phyloP scores from a whole-genome alignment of 2,797 vertebrate species.

The Setipinna tenuifilis region DNA sequence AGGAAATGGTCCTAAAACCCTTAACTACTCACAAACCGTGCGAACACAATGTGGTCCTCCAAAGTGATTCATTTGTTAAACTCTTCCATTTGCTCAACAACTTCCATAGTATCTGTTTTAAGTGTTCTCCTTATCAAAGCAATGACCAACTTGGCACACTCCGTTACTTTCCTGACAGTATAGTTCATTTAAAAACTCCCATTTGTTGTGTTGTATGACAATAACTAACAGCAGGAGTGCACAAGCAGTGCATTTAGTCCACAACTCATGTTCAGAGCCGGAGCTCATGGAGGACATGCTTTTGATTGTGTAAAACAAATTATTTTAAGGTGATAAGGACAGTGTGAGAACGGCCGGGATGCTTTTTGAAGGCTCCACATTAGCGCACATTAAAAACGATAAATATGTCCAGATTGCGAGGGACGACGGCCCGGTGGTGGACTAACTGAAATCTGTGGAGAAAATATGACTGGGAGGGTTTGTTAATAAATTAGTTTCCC shows the following conservation, averaged over 20 bases:
- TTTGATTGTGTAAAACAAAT: slow-evolving; percentile 17
- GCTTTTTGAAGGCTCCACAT: background rate
- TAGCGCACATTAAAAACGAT: background rate
- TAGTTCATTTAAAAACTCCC: background rate
- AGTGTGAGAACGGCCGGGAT: background rate
- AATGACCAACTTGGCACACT: background rate
- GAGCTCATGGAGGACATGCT: background rate
- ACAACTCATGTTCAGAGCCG: background rate
- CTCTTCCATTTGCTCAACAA: background rate
- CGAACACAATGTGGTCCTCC: background rate
- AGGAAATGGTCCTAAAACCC: background rate
- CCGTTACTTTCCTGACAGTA: background rate
- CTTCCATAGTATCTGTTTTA: background rate
- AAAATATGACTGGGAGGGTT: slow-evolving; percentile 62
- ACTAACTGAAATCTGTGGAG: slow-evolving; percentile 25
- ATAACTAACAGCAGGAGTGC: background rate
- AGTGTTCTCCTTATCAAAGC: background rate
- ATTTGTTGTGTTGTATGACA: background rate
- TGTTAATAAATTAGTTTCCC: slow-evolving; percentile 62
- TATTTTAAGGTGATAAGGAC: slow-evolving; percentile 4
- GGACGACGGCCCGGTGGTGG: background rate
- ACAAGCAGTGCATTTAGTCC: background rate
- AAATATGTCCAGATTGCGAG: background rate
- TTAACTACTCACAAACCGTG: background rate
- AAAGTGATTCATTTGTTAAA: background rate